phyloP scores from a whole-genome alignment of 2,797 vertebrate genomes.

The Microctenopoma lineatum region DNA sequence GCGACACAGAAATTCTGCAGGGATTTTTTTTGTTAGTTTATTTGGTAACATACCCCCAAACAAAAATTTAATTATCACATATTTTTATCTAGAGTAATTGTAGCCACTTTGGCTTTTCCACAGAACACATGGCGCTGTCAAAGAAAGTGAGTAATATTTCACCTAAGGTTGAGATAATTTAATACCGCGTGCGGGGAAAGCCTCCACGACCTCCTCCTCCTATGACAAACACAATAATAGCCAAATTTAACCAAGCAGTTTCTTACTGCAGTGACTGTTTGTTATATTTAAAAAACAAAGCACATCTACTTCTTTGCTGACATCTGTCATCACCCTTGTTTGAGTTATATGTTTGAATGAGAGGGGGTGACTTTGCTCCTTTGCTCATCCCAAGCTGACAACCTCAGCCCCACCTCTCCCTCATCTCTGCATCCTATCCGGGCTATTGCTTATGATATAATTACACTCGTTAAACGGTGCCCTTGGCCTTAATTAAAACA shows the following conservation, averaged over 20 bases:
- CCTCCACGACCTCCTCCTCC: neutral
- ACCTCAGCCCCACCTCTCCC: neutral
- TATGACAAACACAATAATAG: neutral
- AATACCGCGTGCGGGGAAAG: neutral
- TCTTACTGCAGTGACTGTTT: neutral
- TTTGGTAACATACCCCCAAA: constrained; percentile 19
- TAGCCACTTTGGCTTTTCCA: constrained; percentile 5
- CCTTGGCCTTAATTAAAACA: constrained; percentile 79
- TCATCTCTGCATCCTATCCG: constrained; percentile 36
- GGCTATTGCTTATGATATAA: constrained; percentile 69
- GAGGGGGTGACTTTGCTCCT: constrained; percentile 7
- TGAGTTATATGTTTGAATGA: constrained; percentile 30
- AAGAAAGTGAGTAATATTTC: constrained; percentile 13
- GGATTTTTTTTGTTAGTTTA: neutral
- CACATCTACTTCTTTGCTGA: neutral
- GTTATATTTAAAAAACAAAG: too few relatives aligned
- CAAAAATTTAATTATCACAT: constrained; percentile 17
- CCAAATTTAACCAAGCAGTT: neutral
- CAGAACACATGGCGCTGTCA: neutral
- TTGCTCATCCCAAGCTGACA: constrained; percentile 1
- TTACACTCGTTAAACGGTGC: constrained; percentile 71
- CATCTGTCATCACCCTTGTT: constrained; percentile 4
- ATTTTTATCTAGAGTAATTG: constrained; percentile 6
- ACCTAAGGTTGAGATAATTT: constrained; percentile 7
- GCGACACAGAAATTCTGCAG: constrained; percentile 9